These are phyloP conservation scores for Graphium colonna DNA, from an alignment of 2,888 invertebrate species.

Conservation along the genomic window DNA sequence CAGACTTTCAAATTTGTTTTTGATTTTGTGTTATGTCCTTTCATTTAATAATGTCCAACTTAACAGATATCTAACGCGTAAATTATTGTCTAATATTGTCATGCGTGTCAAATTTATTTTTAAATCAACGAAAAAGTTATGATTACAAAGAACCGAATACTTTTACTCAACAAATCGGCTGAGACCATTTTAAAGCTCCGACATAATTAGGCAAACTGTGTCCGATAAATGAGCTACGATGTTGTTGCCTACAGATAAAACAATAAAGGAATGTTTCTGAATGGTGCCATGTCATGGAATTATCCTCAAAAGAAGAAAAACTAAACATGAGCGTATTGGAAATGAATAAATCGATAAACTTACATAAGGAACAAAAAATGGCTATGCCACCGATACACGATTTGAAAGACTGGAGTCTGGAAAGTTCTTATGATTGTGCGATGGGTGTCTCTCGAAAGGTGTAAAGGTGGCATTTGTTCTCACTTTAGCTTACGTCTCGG, in stretches of 20 bases:
- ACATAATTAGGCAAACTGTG: constrained; percentile 35
- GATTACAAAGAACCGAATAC: constrained; percentile 4
- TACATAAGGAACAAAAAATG: constrained; percentile 23
- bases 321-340: constrained; percentile 14
- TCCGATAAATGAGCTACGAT: constrained; percentile 31
- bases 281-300: constrained; percentile 19
- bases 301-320: constrained; percentile 13
- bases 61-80: not conserved
- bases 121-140: not conserved
- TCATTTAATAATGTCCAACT: not conserved
- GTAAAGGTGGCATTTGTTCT: constrained; percentile 29
- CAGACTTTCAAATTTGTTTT: constrained; percentile 4
- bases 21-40: not conserved
- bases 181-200: constrained; percentile 21
- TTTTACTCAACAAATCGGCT: constrained; percentile 10
- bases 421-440: constrained; percentile 13
- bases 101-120: constrained; percentile 9
- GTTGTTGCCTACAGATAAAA: constrained; percentile 32
- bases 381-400: constrained; percentile 31
- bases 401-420: constrained; percentile 30
- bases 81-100: constrained; percentile 15
- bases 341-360: constrained; percentile 14
- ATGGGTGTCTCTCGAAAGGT: constrained; percentile 29
- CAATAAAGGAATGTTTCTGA: constrained; percentile 49
- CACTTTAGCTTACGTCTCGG: constrained; percentile 84